A percentile compares a stretch with the other conserved stretches of the same genome.
phyloP scores from a whole-genome alignment of 2,113 vertebrate species.

The Zootoca vivipara region DNA sequence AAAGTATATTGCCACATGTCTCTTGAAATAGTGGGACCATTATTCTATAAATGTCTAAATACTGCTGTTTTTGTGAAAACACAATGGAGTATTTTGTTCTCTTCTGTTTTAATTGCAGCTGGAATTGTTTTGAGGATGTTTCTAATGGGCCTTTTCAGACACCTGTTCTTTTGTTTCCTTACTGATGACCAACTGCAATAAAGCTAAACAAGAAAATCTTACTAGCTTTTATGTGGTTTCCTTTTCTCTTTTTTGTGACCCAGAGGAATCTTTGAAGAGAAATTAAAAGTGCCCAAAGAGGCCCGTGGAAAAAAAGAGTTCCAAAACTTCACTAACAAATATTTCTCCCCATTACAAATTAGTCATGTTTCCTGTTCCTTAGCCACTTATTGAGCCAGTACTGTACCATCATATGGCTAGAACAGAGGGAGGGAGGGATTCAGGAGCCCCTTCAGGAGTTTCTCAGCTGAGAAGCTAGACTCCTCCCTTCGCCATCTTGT shows the following conservation, averaged over 20 bases:
- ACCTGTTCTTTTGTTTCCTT: slow-evolving; percentile 1
- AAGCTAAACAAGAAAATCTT: neutral
- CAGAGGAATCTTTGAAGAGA: slow-evolving; percentile 5
- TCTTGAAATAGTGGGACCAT: neutral
- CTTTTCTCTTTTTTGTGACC: neutral
- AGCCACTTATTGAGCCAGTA: neutral
- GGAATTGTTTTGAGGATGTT: slow-evolving; percentile 20
- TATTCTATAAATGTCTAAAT: slow-evolving; percentile 20
- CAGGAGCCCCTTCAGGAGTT: too few relatives aligned
- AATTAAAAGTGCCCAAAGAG: slow-evolving; percentile 20
- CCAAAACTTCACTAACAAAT: neutral
- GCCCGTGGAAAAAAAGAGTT: neutral
- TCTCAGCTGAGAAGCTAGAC: too few relatives aligned
- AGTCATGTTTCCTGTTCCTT: neutral
- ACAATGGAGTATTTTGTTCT: neutral
- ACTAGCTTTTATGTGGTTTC: neutral
- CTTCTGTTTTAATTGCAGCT: neutral
- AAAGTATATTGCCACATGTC: neutral
- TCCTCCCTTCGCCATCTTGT: too few relatives aligned
- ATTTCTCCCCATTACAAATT: neutral
- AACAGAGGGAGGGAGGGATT: too few relatives aligned
- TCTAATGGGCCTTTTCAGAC: neutral
- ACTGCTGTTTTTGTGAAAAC: neutral
- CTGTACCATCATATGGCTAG: too few relatives aligned
- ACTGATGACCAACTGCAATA: neutral